These are phyloP conservation scores for Papilio aristodemus DNA, from an alignment of 1,140 invertebrate species.

Conservation along the genomic window DNA sequence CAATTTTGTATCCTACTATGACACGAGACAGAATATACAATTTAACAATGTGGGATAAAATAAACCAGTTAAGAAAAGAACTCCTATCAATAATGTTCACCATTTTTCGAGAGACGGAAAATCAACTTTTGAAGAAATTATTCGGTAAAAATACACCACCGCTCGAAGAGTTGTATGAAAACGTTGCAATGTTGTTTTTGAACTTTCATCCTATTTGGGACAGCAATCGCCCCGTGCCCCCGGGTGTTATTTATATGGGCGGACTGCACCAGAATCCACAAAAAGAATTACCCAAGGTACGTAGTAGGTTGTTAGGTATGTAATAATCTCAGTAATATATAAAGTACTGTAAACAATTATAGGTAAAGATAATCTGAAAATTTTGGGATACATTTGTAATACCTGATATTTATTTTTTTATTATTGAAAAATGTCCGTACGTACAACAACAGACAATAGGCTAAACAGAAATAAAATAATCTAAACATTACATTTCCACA, in stretches of 20 bases:
- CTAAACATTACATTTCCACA: no score
- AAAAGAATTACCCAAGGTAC: conserved; percentile 58
- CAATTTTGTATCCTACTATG: conserved; percentile 69
- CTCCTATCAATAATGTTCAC: conserved; percentile 3
- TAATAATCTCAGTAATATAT: not conserved
- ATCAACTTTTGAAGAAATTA: conserved; percentile 43
- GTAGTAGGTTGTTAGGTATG: conserved; percentile 34
- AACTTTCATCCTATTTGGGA: conserved; percentile 77
- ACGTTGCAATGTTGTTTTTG: conserved; percentile 79
- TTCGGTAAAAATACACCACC: conserved; percentile 67
- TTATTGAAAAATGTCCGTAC: no score
- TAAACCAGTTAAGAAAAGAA: conserved; percentile 46
- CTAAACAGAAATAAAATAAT: no score
- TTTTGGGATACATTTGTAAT: no score
- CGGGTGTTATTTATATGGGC: conserved; percentile 75
- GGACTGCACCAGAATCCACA: conserved; percentile 73
- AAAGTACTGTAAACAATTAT: no score
- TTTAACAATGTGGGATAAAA: conserved; percentile 55
- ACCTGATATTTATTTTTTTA: no score
- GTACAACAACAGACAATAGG: no score
- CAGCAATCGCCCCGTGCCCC: conserved; percentile 69
- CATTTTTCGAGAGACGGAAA: conserved; percentile 23
- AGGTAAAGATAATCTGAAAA: no score
- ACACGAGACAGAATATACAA: conserved; percentile 49
- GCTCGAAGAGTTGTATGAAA: conserved; percentile 70